Percentiles rank a stretch among this genome's conserved stretches.
phyloP scores from a whole-genome alignment of 2,888 invertebrate species.

The Pelosia muscerda region DNA sequence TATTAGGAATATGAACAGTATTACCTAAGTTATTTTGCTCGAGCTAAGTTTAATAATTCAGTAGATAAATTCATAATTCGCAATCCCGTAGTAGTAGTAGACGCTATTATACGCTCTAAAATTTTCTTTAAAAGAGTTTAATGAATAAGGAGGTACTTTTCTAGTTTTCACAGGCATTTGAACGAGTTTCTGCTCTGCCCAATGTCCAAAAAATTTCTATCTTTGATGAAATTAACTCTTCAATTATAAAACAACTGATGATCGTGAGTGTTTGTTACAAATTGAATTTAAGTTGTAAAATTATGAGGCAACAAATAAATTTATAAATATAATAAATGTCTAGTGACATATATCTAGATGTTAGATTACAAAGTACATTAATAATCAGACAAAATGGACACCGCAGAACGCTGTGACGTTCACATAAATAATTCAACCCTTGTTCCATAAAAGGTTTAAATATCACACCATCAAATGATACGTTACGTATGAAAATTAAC shows the following conservation, averaged over 20 bases:
- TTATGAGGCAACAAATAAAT: neutral
- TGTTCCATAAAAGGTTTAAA: constrained; percentile 26
- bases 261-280: neutral
- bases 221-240: neutral
- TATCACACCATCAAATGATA: constrained; percentile 34
- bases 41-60: neutral
- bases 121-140: neutral
- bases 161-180: neutral
- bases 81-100: neutral
- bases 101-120: neutral
- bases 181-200: too few relatives aligned
- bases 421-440: constrained; percentile 7
- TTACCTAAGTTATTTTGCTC: neutral
- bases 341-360: neutral
- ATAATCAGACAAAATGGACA: neutral
- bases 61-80: neutral
- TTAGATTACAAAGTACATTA: neutral
- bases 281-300: neutral
- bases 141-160: neutral
- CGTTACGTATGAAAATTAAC: constrained; percentile 56
- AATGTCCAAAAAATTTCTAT: too few relatives aligned
- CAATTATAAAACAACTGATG: neutral
- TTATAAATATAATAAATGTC: too few relatives aligned
- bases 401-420: neutral
- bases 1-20: neutral